Evolutionary conservation across 2,797 vertebrate genomes (phyloP), one percentile per base, ranked within the genome.

Genomic region (Alcedo atthis): DNA sequence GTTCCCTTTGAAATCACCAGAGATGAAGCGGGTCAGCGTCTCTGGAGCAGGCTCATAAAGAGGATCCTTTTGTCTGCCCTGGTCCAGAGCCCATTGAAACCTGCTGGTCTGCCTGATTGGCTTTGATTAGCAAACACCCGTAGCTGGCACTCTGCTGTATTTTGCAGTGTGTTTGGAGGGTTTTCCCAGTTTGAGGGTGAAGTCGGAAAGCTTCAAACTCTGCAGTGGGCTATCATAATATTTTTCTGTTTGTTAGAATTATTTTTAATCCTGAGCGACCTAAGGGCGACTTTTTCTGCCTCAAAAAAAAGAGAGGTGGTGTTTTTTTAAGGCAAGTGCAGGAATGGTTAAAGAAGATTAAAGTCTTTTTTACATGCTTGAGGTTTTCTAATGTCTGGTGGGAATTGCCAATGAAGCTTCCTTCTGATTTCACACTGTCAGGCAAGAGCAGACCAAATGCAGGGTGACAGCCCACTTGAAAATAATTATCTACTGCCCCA

Each of bases 331-430:
- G 86, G 73, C 94, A 62, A 94, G 33, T 26, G 40, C 0, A 0
- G 81, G 71, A 62, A 91, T 67, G 61, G 81, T 92, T 89, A 96
- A 96, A 89, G 85, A 93, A 90, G 89, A 94, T 94, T 85, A 92
- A 92, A 93, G 77, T 91, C 69, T 77, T 78, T 96, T 92, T 95
- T 94, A 87, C 63, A 71, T 92, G 83, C 94, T 84, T 71, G 86
- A 93, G 95, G 80, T 88, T 85, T 92, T 84, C 95, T 94, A 71
- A 68, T 79, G 84, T 92, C 89, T 95, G 54, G 62, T 90, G 55
- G 94, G 91, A 92, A 94, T 96, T 96, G 96, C 91, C 96, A 89
- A 37, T 94, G 93, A 93, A 91, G 74, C 90, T 96, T 97, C 93
- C 93, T 96, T 81, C 74, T 14, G 58, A 85, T 91, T 93, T 97